phyloP scores from a whole-genome alignment of 2,797 vertebrate genomes.

The Lutjanus argentimaculatus region DNA sequence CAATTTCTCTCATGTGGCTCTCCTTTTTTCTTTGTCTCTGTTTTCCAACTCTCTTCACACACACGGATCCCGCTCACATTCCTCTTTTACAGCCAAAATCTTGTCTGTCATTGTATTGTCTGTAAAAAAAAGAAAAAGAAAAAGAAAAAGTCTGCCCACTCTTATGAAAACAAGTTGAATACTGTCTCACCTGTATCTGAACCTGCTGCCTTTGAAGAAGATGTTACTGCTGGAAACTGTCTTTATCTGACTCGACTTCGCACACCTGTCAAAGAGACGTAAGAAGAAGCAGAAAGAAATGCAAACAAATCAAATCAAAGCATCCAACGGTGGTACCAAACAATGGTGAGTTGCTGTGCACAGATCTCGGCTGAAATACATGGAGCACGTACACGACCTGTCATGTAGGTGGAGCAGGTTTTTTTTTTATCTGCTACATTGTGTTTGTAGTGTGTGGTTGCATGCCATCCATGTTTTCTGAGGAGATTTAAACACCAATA shows the following conservation, averaged over 20 bases:
- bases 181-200: conserved; percentile 93
- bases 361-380: not conserved
- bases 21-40: not conserved
- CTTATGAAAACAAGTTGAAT: not conserved
- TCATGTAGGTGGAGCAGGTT: no score
- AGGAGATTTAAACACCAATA: no score
- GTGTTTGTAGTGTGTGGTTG: no score
- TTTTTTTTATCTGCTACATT: no score
- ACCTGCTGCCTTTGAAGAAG: conserved; percentile 99
- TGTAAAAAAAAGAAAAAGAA: not conserved
- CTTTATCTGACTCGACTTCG: conserved; percentile 99
- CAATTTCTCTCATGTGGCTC: not conserved
- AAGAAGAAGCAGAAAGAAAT: conserved; percentile 28
- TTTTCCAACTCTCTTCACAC: not conserved
- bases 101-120: not conserved
- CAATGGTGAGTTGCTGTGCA: not conserved
- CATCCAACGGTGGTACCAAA: not conserved
- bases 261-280: conserved; percentile 87
- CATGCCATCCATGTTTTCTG: no score
- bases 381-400: no score
- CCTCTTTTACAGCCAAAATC: not conserved
- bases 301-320: conserved; percentile 13
- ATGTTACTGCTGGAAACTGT: conserved; percentile 98
- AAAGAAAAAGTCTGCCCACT: not conserved
- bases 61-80: not conserved